Base-by-base conservation (phyloP, 1,140 invertebrate genomes). In the Alviniconcha marisindica region DNA sequence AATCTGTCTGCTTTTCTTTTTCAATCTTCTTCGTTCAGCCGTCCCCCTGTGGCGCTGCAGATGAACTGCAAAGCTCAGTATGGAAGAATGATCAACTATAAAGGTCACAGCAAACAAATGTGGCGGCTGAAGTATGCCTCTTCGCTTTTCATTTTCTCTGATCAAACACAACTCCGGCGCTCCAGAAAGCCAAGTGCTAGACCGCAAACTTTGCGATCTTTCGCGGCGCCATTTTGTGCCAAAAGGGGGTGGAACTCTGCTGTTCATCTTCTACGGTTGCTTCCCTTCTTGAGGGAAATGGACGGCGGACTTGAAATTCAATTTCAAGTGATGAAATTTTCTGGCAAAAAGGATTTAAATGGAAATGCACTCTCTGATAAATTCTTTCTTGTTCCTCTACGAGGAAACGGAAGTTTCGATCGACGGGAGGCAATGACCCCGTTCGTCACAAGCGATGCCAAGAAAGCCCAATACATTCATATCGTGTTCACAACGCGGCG, bases 101-200 rank as follows among this genome's bases (percentile, higher is more conserved):
- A 80, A 80, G 78, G 78, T 66, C 78, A 42, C 38, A 36, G 78
- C 78, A 80, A 80, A 80, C 78, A 80, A 36, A 66, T 36, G 36
- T 31, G 78, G 60, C 56, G 36, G 56, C 78, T 66, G 5, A 40
- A 80, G 78, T 60, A 60, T n/a, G 78, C 54, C 56, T 63, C 40
- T 66, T 80, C 56, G 54, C 78, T 80, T 80, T 80, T 80, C 78
- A 80, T 80, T 80, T 80, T 66, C 56, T 60, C 56, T 80, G 78
- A 80, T 66, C 78, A 80, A 80, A 80, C 60, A 80, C 73, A 51
- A 54, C n/a, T 54, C 73, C 5, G 42, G 44, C 42, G 3, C 18
- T n/a, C 73, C 44, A 74, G 71, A 74, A 74, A 74, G 71, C 44
- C 73, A 51, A 76, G 73, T 76, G 73, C 44, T 48, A 54, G 40